Evolutionary conservation across 2,113 vertebrate genomes (phyloP), one percentile per base, ranked within the genome.

Genomic region (Solea senegalensis): DNA sequence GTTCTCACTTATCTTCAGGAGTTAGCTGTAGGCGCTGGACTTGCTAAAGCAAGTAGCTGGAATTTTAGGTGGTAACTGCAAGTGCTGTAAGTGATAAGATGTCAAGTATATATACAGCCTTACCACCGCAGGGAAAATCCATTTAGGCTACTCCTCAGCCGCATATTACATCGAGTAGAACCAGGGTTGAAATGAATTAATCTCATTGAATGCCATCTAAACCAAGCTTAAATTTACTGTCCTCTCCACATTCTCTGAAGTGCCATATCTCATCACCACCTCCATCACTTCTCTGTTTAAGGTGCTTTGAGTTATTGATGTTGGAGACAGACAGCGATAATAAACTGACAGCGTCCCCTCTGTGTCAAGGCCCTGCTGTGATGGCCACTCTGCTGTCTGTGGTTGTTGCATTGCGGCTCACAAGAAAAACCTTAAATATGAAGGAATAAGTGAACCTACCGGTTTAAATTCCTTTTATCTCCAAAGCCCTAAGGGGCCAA

Each of bases 141-240:
- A 49, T 69, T 72, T 40, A 28, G 54, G 15, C 50, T 40, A 3
- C 55, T 46, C 15, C 67, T 7, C 7, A 51, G 0, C 28, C 11
- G n/a, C 8, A 69, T 12, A 65, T 65, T 39, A 26, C 27, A 46
- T 10, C 40, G 44, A 0, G 1, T 67, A 27, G 54, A 66, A 69
- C 65, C 65, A 49, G 54, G 21, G 43, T 5, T 53, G 6, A 46
- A 39, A 54, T 69, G 12, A 71, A 76, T 68, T 59, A 15, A 52
- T 62, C 61, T 53, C 11, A 59, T 50, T 49, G 41, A 64, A 48
- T 14, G 1, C 10, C 57, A n/a, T n/a, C 57, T 39, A 28, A 76
- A 66, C 34, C 59, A 45, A 56, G 9, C 12, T 34, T 51, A 9
- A 15, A 89, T 87, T 80, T 83, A 81, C 58, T 46, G 59, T 21